phyloP scores from a whole-genome alignment of 2,797 vertebrate genomes.

The Sciaenops ocellatus region DNA sequence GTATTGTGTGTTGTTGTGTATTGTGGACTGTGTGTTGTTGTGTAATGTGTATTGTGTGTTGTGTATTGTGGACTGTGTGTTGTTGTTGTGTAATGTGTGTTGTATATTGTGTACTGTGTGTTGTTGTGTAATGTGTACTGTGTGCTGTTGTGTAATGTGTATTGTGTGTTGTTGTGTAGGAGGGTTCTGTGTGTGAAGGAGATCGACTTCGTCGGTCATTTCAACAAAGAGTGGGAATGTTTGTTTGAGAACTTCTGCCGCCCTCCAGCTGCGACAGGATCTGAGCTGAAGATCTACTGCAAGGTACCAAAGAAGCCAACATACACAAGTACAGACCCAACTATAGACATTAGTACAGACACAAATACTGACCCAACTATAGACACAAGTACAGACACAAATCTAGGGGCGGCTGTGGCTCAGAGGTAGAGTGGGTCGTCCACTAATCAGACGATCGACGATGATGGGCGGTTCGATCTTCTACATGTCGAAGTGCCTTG shows the following conservation, averaged over 20 bases:
- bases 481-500: too few relatives aligned
- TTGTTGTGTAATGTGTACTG: background rate
- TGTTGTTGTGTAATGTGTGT: background rate
- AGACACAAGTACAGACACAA: too few relatives aligned
- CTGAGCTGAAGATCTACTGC: slow-evolving; percentile 87
- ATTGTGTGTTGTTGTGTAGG: slow-evolving; percentile 76
- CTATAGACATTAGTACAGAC: too few relatives aligned
- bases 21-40: background rate
- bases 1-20: background rate
- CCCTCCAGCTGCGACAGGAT: slow-evolving; percentile 78
- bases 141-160: background rate
- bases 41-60: background rate
- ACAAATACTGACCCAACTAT: too few relatives aligned
- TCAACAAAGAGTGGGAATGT: slow-evolving; percentile 93
- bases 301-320: slow-evolving; percentile 79
- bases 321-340: too few relatives aligned
- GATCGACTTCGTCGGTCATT: slow-evolving; percentile 92
- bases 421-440: too few relatives aligned
- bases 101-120: background rate
- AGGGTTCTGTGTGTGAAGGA: slow-evolving; percentile 93
- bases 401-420: too few relatives aligned
- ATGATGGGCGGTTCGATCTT: too few relatives aligned
- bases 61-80: background rate
- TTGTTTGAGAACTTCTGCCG: slow-evolving; percentile 88
- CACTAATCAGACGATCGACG: too few relatives aligned